Percentiles rank a stretch among this genome's conserved stretches.
These are phyloP conservation scores for Lasioglossum malachurum DNA, from an alignment of 2,888 invertebrate genomes.

Conservation along the genomic window DNA sequence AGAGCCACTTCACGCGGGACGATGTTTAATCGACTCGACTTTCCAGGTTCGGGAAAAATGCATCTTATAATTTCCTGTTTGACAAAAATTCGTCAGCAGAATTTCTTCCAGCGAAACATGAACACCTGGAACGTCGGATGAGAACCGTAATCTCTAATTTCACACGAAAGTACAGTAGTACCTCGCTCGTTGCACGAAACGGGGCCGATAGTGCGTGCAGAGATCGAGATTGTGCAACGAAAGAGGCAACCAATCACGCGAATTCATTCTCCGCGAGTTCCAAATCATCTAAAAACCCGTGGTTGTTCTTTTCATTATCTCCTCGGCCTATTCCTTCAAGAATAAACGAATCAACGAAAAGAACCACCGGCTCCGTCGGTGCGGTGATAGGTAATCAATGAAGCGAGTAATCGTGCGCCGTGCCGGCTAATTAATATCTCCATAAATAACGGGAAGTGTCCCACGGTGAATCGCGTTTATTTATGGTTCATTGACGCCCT, in stretches of 20 bases:
- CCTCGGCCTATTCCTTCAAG: background rate
- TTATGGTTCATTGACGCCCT: conserved; percentile 14
- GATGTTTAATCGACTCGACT: background rate
- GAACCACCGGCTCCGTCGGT: background rate
- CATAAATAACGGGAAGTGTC: conserved; percentile 14
- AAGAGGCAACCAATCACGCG: too few relatives aligned
- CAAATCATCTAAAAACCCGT: too few relatives aligned
- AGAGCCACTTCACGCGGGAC: background rate
- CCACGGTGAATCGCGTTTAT: conserved; percentile 25
- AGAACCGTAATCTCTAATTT: too few relatives aligned
- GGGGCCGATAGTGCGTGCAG: too few relatives aligned
- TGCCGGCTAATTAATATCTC: conserved; percentile 27
- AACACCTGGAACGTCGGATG: too few relatives aligned
- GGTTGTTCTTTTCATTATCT: too few relatives aligned
- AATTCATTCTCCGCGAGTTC: too few relatives aligned
- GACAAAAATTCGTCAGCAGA: background rate
- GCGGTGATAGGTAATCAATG: conserved; percentile 6
- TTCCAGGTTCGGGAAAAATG: background rate
- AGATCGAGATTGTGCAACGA: too few relatives aligned
- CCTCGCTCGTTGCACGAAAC: too few relatives aligned
- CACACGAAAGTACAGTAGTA: too few relatives aligned
- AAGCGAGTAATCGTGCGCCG: background rate
- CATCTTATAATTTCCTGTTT: background rate
- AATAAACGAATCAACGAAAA: background rate
- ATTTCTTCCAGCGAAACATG: background rate